Percentiles rank a stretch among this genome's conserved stretches.
Evolutionary conservation across 2,113 vertebrate genomes (phyloP).

Genomic region (Gymnorhina tibicen): DNA sequence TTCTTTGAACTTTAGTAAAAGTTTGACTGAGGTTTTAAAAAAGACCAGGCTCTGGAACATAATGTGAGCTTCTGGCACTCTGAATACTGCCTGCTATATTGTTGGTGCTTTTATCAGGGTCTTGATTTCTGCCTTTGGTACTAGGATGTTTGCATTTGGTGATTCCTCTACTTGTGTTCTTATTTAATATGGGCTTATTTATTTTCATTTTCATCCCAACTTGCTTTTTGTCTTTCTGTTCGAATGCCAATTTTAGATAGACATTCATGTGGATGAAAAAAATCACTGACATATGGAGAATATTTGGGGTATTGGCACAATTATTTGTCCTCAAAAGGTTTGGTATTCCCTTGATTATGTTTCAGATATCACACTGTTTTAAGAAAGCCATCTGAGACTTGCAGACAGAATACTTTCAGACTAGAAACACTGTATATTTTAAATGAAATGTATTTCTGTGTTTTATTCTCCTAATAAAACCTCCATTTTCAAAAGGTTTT

Average conservation of each 20-base stretch:
- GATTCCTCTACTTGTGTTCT: background rate
- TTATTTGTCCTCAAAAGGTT: background rate
- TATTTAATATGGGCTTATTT: background rate
- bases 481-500: background rate
- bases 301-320: background rate
- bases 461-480: conserved; percentile 12
- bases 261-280: background rate
- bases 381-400: background rate
- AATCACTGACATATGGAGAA: background rate
- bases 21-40: background rate
- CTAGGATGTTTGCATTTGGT: background rate
- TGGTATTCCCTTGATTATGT: background rate
- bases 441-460: background rate
- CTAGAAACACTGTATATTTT: background rate
- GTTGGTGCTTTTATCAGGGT: background rate
- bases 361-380: conserved; percentile 16
- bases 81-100: background rate
- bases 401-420: background rate
- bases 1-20: background rate
- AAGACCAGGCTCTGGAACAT: background rate
- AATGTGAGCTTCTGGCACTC: background rate
- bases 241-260: background rate
- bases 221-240: background rate
- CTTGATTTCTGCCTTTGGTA: background rate
- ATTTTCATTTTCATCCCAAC: background rate